Conservation (phyloP, 2,797 vertebrate genomes). For the Scleropages formosus region DNA sequence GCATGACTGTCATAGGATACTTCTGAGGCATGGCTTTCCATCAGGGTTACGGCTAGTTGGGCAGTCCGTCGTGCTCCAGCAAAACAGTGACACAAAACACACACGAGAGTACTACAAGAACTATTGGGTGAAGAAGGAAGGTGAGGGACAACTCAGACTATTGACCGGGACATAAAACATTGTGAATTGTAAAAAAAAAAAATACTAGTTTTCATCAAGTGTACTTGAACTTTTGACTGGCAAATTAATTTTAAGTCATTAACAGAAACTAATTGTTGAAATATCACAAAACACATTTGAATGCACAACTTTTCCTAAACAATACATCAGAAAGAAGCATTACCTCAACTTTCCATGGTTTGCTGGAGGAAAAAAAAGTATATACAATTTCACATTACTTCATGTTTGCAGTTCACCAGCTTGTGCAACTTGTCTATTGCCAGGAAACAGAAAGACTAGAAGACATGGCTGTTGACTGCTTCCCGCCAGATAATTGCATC, state of each 20-base stretch:
- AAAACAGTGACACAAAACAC: too few relatives aligned
- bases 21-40: too few relatives aligned
- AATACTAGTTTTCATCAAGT: too few relatives aligned
- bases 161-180: too few relatives aligned
- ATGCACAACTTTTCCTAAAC: neutral
- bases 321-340: neutral
- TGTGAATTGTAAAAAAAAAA: too few relatives aligned
- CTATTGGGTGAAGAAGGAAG: too few relatives aligned
- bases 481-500: slow-evolving; percentile 38
- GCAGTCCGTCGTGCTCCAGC: too few relatives aligned
- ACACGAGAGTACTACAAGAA: too few relatives aligned
- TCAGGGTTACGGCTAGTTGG: too few relatives aligned
- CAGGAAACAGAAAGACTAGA: slow-evolving; percentile 30
- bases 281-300: slow-evolving; percentile 3
- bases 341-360: neutral
- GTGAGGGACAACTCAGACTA: too few relatives aligned
- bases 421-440: slow-evolving; percentile 28
- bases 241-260: neutral
- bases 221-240: too few relatives aligned
- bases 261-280: neutral
- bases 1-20: too few relatives aligned
- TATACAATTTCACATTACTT: neutral
- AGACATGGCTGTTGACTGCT: slow-evolving; percentile 27
- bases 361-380: neutral
- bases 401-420: neutral